Evolutionary conservation across 2,888 invertebrate species (phyloP).

Genomic region (Cabera pusaria): DNA sequence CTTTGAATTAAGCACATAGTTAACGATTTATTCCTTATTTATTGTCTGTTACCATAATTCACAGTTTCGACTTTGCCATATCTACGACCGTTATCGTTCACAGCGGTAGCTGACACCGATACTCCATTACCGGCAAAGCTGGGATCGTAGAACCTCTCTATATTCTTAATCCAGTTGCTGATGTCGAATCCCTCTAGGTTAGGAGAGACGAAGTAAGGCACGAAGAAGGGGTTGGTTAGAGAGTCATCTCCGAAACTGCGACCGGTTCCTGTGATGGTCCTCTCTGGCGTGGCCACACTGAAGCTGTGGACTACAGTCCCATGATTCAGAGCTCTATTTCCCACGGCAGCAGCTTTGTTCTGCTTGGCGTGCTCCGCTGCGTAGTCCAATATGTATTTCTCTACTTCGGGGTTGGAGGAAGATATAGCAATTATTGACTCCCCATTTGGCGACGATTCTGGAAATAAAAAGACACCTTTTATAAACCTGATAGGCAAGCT

Average conservation of each 20-base stretch:
- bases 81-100: slow-evolving; percentile 58
- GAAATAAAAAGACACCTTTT: slow-evolving; percentile 32
- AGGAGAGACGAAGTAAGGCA: slow-evolving; percentile 51
- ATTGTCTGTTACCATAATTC: slow-evolving; percentile 41
- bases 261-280: slow-evolving; percentile 44
- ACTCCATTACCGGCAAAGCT: slow-evolving; percentile 40
- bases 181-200: slow-evolving; percentile 45
- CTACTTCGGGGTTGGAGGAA: slow-evolving; percentile 53
- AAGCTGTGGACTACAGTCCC: slow-evolving; percentile 38
- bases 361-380: slow-evolving; percentile 33
- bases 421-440: slow-evolving; percentile 57
- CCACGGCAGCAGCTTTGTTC: not conserved
- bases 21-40: slow-evolving; percentile 5
- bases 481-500: too few species aligned
- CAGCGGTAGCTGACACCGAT: slow-evolving; percentile 44
- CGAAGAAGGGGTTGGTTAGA: slow-evolving; percentile 42
- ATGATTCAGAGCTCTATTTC: slow-evolving; percentile 14
- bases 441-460: slow-evolving; percentile 58
- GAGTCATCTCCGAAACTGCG: slow-evolving; percentile 44
- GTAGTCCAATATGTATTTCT: slow-evolving; percentile 44
- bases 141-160: slow-evolving; percentile 51
- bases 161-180: slow-evolving; percentile 50
- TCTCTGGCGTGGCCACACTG: slow-evolving; percentile 47
- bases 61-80: slow-evolving; percentile 54
- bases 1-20: too few species aligned